Evolutionary conservation across 2,888 invertebrate species (phyloP).

Genomic region (Mesochorus sp.): DNA sequence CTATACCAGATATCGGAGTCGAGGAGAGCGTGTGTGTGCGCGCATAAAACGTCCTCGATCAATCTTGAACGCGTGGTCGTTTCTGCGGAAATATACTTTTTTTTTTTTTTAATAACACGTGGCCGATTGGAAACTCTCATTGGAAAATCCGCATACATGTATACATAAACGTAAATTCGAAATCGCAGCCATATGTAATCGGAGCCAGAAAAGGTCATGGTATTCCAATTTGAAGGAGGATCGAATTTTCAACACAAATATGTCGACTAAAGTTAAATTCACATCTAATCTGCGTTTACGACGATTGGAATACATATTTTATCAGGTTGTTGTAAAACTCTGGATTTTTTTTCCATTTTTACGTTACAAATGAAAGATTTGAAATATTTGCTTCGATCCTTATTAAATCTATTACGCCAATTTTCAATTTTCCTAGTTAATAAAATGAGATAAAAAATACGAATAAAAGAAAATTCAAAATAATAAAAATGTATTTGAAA

Average conservation of each 20-base stretch:
- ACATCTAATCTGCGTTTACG: too few species aligned
- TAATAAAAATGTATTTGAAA: too few species aligned
- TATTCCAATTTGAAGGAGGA: not conserved
- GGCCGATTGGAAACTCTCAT: not conserved
- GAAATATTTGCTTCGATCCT: too few species aligned
- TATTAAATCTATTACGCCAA: too few species aligned
- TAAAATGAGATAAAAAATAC: too few species aligned
- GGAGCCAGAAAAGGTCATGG: conserved; percentile 9
- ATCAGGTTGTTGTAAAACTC: too few species aligned
- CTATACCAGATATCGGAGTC: not conserved
- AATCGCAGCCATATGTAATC: too few species aligned
- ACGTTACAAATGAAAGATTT: too few species aligned
- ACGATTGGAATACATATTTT: too few species aligned
- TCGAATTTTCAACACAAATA: conserved; percentile 2
- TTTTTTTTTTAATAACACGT: conserved; percentile 13
- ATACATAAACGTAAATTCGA: not conserved
- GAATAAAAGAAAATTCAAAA: too few species aligned
- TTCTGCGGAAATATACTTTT: not conserved
- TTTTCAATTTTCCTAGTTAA: too few species aligned
- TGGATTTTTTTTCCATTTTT: too few species aligned
- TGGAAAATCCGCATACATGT: conserved; percentile 20
- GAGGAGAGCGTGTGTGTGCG: not conserved
- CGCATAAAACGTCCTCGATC: not conserved
- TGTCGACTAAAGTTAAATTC: not conserved
- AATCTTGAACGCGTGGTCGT: not conserved